Conservation (phyloP, 1,140 invertebrate genomes). For the Riptortus pedestris region DNA sequence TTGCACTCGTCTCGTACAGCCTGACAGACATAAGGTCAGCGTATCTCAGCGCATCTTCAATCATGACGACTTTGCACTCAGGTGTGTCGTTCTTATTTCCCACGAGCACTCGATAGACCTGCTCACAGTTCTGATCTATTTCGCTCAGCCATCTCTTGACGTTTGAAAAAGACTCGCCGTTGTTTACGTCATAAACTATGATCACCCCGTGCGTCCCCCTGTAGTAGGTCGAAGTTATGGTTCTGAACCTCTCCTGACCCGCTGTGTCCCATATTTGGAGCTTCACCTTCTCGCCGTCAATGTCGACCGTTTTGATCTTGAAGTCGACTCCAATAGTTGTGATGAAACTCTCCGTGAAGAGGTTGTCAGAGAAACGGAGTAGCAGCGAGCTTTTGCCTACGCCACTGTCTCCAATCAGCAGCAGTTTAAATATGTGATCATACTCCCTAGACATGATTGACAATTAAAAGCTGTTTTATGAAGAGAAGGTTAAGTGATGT, state of each 20-base stretch:
- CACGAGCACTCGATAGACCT: conserved; percentile 91
- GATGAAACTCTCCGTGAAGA: conserved; percentile 95
- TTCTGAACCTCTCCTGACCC: conserved; percentile 86
- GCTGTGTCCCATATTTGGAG: conserved; percentile 98
- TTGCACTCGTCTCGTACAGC: conserved; percentile 96
- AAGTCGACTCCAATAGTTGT: conserved; percentile 99
- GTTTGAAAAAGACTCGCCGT: not conserved
- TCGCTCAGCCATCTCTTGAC: not conserved
- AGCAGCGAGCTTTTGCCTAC: conserved; percentile 96
- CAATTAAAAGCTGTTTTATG: no score
- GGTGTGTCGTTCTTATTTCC: conserved; percentile 98
- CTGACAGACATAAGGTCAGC: conserved; percentile 93
- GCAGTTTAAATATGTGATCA: conserved; percentile 95
- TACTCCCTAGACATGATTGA: conserved; percentile 52
- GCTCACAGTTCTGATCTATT: conserved; percentile 88
- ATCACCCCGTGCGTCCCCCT: conserved; percentile 43
- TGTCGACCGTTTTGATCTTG: conserved; percentile 92
- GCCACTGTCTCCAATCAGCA: conserved; percentile 94
- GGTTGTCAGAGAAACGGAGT: conserved; percentile 92
- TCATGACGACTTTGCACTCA: conserved; percentile 89
- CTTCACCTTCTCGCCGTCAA: conserved; percentile 91
- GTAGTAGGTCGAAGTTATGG: conserved; percentile 91
- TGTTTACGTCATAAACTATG: not conserved
- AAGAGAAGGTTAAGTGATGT: no score
- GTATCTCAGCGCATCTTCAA: conserved; percentile 92